A percentile compares a stretch with the other conserved stretches of the same genome.
Evolutionary conservation across 1,140 invertebrate genomes (phyloP).

Genomic region (Sinonovacula constricta): DNA sequence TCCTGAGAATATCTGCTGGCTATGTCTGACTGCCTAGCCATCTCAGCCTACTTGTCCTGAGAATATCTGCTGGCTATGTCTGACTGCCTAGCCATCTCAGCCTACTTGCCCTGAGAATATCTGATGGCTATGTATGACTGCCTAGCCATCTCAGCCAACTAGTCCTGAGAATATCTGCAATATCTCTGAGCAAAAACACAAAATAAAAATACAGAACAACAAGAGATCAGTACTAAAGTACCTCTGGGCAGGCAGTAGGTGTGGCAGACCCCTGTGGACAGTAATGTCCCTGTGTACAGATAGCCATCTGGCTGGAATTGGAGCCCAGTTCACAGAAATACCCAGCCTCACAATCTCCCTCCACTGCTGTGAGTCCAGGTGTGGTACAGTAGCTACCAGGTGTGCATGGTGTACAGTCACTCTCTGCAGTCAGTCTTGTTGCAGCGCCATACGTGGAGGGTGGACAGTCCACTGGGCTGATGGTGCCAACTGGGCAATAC

Average conservation of each 20-base stretch:
- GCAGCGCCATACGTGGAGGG: slow-evolving; percentile 70
- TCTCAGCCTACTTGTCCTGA: no score
- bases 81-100: no score
- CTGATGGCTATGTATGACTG: no score
- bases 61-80: no score
- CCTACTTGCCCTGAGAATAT: no score
- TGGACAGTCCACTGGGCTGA: slow-evolving; percentile 65
- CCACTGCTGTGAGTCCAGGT: slow-evolving; percentile 59
- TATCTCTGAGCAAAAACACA: neutral
- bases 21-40: no score
- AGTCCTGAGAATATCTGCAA: no score
- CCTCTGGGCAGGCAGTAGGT: slow-evolving; percentile 68
- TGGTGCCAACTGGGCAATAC: slow-evolving; percentile 72
- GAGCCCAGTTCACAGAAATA: slow-evolving; percentile 72
- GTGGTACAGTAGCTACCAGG: slow-evolving; percentile 70
- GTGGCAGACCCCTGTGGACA: slow-evolving; percentile 65
- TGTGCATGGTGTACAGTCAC: slow-evolving; percentile 69
- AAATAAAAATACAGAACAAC: neutral
- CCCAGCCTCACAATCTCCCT: slow-evolving; percentile 67
- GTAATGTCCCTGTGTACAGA: slow-evolving; percentile 69
- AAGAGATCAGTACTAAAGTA: slow-evolving; percentile 49
- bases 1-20: no score
- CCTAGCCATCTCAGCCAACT: neutral
- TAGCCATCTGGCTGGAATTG: slow-evolving; percentile 56
- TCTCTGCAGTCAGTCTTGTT: slow-evolving; percentile 60